Evolutionary conservation across 2,797 vertebrate species (phyloP), one percentile per base, ranked within the genome.

Genomic region (Discoglossus pictus): DNA sequence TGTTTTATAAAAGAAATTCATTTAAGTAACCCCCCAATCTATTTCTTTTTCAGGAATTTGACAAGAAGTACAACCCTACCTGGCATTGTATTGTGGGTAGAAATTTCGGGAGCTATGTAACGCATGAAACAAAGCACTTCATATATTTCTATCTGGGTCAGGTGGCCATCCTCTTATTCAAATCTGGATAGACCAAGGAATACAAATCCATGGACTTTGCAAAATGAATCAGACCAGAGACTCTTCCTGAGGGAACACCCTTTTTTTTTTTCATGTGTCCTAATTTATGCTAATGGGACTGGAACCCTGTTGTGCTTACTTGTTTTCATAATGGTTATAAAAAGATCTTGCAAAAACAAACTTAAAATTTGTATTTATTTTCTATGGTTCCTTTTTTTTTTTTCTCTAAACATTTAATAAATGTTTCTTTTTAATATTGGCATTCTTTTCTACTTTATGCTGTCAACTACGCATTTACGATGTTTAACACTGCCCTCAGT

Each of bases 61-160:
- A 98, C 86, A 98, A 97, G 88, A 98, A 98, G 79, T 98, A 98
- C 64, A 98, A 98, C 65, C 96, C 96, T 23, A 98, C 96, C 44
- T 98, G 96, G 95, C 96, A 98, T 81, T 98, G 95, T 88, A 97
- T 98, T 0, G 96, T 98, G 79, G 95, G 96, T 64, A 94, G 94
- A 80, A 98, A 98, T 74, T 98, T 98, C 42, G 95, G 95, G 79
- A 98, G 96, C 84, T 98, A 98, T 0, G 95, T 98, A 83, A 98
- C 95, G 77, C 96, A 98, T 1, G 94, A 98, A 87, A 97, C 94
- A 77, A 98, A 98, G 82, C 95, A 98, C 84, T 98, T 98, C 91
- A 98, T 98, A 86, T 98, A 98, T 85, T 98, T 98, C 89, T 97
- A 97, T 88, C 87, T 98, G 84, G 96, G 96, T 82, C 95, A 98